A percentile compares a stretch with the other conserved stretches of the same genome.
phyloP scores from a whole-genome alignment of 2,797 vertebrate species.

The Garrulus glandarius region DNA sequence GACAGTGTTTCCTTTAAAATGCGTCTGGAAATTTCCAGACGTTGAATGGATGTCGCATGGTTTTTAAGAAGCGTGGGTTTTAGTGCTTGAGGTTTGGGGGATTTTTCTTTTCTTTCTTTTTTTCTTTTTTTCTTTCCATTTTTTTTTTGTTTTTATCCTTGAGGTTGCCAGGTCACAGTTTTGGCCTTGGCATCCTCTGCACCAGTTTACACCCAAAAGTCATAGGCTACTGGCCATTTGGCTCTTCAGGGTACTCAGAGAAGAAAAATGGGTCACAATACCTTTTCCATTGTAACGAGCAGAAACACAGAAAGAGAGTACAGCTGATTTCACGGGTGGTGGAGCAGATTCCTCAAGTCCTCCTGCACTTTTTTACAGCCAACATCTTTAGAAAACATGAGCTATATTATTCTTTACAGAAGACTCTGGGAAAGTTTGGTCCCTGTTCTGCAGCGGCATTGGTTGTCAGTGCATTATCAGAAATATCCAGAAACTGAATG shows the following conservation, averaged over 20 bases:
- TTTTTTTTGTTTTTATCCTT: neutral
- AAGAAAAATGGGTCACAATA: neutral
- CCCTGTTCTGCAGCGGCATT: neutral
- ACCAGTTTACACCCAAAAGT: neutral
- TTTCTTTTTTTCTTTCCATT: rapidly evolving
- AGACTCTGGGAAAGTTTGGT: neutral
- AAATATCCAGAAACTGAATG: neutral
- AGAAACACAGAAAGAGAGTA: neutral
- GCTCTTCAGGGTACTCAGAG: neutral
- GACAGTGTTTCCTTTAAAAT: neutral
- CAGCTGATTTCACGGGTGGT: neutral
- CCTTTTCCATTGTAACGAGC: neutral
- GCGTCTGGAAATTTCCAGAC: neutral
- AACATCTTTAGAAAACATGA: neutral
- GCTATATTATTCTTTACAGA: neutral
- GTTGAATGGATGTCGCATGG: neutral
- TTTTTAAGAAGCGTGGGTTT: neutral
- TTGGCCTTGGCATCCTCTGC: neutral
- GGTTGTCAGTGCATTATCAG: neutral
- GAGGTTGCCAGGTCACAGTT: neutral
- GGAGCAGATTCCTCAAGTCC: neutral
- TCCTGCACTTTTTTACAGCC: neutral
- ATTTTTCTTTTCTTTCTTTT: too few species aligned
- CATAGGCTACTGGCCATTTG: neutral
- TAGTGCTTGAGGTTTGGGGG: neutral